Percentiles rank a stretch among this genome's conserved stretches.
Conservation (phyloP, 1,140 invertebrate genomes). For the Leptopilina clavipes region DNA sequence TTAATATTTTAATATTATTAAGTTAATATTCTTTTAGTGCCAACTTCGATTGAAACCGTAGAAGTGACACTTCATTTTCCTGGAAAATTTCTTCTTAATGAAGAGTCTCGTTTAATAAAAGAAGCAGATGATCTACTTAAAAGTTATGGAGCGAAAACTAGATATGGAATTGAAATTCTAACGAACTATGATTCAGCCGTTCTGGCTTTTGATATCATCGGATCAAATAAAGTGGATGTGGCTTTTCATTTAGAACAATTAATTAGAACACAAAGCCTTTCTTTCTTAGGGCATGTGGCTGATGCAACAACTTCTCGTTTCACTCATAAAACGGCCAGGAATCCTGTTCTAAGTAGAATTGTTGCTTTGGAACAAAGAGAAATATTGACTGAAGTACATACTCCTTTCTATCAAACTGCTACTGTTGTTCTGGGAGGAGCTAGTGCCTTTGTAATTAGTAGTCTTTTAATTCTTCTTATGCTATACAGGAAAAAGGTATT, state of each 20-base stretch:
- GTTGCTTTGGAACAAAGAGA: conserved; percentile 81
- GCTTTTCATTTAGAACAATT: conserved; percentile 80
- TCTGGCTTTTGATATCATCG: conserved; percentile 78
- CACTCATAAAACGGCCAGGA: conserved; percentile 75
- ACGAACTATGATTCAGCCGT: conserved; percentile 76
- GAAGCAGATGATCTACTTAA: conserved; percentile 75
- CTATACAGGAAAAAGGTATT: conserved; percentile 79
- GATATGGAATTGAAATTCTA: conserved; percentile 76
- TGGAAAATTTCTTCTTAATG: conserved; percentile 74
- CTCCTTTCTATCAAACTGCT: conserved; percentile 82
- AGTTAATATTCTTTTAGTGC: conserved; percentile 69
- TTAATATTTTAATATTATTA: conserved; percentile 7
- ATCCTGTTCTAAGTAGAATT: conserved; percentile 69
- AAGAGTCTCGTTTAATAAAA: conserved; percentile 74
- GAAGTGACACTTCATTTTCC: conserved; percentile 79
- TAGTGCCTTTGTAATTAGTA: conserved; percentile 83
- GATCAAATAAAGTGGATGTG: conserved; percentile 80
- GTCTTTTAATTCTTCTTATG: conserved; percentile 80
- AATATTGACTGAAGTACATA: conserved; percentile 80
- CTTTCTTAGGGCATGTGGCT: conserved; percentile 75
- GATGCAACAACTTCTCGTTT: conserved; percentile 81
- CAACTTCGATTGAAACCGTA: conserved; percentile 78
- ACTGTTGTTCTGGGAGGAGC: conserved; percentile 81
- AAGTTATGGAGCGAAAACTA: conserved; percentile 75
- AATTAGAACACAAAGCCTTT: conserved; percentile 72